Evolutionary conservation across 1,140 invertebrate genomes (phyloP).

Genomic region (Maconellicoccus hirsutus): DNA sequence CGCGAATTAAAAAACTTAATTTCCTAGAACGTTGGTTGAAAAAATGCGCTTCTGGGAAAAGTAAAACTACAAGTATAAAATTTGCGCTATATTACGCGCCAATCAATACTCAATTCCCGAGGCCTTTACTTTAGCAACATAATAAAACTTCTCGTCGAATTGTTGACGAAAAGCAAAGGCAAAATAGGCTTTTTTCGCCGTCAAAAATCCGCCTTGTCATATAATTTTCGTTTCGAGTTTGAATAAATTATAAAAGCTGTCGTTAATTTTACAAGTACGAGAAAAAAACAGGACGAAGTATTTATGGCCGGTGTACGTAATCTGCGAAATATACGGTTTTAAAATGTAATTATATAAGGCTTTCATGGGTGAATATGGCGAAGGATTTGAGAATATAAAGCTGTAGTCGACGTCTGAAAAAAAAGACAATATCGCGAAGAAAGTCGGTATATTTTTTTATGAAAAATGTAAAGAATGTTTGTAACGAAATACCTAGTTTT

Average conservation of each 20-base stretch:
- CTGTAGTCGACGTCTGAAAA: no score
- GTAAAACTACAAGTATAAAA: background rate
- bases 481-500: no score
- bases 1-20: no score
- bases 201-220: conserved; percentile 4
- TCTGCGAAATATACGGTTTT: background rate
- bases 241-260: background rate
- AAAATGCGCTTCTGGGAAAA: background rate
- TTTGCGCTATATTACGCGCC: background rate
- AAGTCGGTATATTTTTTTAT: no score
- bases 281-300: background rate
- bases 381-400: no score
- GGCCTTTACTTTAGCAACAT: conserved; percentile 4
- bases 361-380: background rate
- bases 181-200: background rate
- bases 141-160: conserved; percentile 9
- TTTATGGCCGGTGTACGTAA: background rate
- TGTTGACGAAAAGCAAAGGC: background rate
- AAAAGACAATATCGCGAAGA: no score
- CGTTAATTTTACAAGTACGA: background rate
- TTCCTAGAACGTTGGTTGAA: background rate
- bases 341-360: background rate
- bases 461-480: no score
- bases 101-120: conserved; percentile 3
- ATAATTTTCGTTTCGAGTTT: background rate